Evolutionary conservation across 2,888 invertebrate genomes (phyloP).

Genomic region (Latheticus oryzae): DNA sequence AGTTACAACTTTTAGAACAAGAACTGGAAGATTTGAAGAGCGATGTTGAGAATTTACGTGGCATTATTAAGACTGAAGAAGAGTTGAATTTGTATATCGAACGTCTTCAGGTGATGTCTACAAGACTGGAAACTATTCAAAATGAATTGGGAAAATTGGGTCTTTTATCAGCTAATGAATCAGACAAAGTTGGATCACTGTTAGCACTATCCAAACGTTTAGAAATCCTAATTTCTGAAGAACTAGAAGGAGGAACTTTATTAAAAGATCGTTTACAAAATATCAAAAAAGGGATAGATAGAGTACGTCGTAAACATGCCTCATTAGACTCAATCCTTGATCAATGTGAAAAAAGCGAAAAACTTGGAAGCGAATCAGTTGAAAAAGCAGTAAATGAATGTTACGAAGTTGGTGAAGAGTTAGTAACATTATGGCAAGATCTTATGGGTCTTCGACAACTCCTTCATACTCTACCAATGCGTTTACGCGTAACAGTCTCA

Average conservation of each 20-base stretch:
- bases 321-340: slow-evolving; percentile 73
- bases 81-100: slow-evolving; percentile 85
- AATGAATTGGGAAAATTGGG: slow-evolving; percentile 83
- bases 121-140: slow-evolving; percentile 81
- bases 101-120: slow-evolving; percentile 80
- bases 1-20: slow-evolving; percentile 79
- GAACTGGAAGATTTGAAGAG: slow-evolving; percentile 80
- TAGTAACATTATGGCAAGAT: slow-evolving; percentile 81
- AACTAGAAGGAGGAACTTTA: slow-evolving; percentile 79
- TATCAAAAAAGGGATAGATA: slow-evolving; percentile 77
- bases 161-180: slow-evolving; percentile 78
- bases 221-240: slow-evolving; percentile 79
- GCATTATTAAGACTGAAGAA: slow-evolving; percentile 85
- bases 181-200: slow-evolving; percentile 80
- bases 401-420: slow-evolving; percentile 76
- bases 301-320: slow-evolving; percentile 76
- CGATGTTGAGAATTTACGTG: slow-evolving; percentile 78
- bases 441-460: slow-evolving; percentile 80
- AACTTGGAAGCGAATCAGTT: slow-evolving; percentile 80
- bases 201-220: slow-evolving; percentile 78
- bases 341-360: slow-evolving; percentile 79
- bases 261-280: slow-evolving; percentile 81
- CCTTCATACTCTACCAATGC: slow-evolving; percentile 81
- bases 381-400: slow-evolving; percentile 82
- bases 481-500: slow-evolving; percentile 80